Evolutionary conservation across 2,888 invertebrate genomes (phyloP), one percentile per base, ranked within the genome.

Genomic region (Lithosia quadra): DNA sequence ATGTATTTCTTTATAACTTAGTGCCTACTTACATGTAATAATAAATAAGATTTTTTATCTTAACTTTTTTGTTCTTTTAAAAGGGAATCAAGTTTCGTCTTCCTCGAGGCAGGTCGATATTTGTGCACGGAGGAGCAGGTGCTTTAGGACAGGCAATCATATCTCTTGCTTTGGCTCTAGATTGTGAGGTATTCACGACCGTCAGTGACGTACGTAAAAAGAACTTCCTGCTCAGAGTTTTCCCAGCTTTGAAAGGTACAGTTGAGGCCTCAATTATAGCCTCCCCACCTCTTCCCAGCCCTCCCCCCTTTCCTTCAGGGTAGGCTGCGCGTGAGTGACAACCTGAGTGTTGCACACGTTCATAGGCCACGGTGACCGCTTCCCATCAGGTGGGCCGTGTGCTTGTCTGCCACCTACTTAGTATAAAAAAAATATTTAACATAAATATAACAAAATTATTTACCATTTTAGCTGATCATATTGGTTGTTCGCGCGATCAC

Each of bases 131-230:
- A 60, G 86, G 83, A 0, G 68, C 90, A 0, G 92, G 92, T 0
- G 91, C 91, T 1, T 68, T 93, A 0, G 93, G 92, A 0, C 93
- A 93, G 74, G 93, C 93, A 0, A 75, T 82, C 1, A 88, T 92
- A 21, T 81, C 90, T 2, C 81, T 93, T 2, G 87, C 87, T 0
- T 76, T 93, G 8, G 89, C 86, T 0, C 61, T 80, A 15, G 85
- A 82, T 10, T 92, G 90, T 65, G 73, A 84, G 49, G 88, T 93
- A 0, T 92, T 90, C 56, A 85, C 91, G 1, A 91, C 92, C 0
- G 93, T 94, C 24, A 86, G 89, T 62, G 87, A 90, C 36, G 34
- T 77, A 0, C 73, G 73, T 11, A 93, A 93, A 79, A 94, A 93
- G 72, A 77, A 70, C 0, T 91, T 92, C 70, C 74, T 94, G 21